These are phyloP conservation scores for Pangasius djambal DNA, from an alignment of 2,797 vertebrate species.

Conservation along the genomic window DNA sequence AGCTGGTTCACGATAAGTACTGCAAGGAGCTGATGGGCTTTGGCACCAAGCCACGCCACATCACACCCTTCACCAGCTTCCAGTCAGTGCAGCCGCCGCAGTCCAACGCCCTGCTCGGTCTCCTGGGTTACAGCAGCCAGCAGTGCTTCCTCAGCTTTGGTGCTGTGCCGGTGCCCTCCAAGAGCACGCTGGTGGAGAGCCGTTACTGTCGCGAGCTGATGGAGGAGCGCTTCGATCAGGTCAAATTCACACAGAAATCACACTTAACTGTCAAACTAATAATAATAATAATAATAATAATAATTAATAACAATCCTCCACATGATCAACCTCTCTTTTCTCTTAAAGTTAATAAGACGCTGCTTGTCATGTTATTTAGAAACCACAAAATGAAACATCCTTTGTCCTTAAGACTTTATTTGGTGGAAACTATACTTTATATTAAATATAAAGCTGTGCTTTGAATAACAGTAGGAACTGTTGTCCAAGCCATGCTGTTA, in stretches of 20 bases:
- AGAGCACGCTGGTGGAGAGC: conserved; percentile 92
- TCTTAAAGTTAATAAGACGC: not conserved
- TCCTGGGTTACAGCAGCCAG: conserved; percentile 90
- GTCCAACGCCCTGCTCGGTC: conserved; percentile 92
- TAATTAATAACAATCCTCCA: not conserved
- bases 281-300: too few relatives aligned
- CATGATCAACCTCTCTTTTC: not conserved
- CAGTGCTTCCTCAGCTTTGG: conserved; percentile 93
- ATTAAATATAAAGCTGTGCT: not conserved
- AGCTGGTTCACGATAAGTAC: conserved; percentile 96
- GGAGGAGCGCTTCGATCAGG: conserved; percentile 98
- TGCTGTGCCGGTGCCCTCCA: conserved; percentile 84
- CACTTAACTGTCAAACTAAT: not conserved
- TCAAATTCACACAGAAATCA: conserved; percentile 51
- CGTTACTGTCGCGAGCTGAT: conserved; percentile 96
- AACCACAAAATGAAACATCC: not conserved
- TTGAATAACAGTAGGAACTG: not conserved
- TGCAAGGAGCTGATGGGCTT: conserved; percentile 97
- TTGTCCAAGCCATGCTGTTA: not conserved
- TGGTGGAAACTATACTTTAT: not conserved
- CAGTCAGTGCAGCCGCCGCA: conserved; percentile 95
- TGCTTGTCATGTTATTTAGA: not conserved
- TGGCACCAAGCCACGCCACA: conserved; percentile 93
- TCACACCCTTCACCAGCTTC: conserved; percentile 95
- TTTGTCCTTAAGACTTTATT: not conserved